phyloP scores from a whole-genome alignment of 2,113 vertebrate genomes.

The Pachycephala philippinensis region DNA sequence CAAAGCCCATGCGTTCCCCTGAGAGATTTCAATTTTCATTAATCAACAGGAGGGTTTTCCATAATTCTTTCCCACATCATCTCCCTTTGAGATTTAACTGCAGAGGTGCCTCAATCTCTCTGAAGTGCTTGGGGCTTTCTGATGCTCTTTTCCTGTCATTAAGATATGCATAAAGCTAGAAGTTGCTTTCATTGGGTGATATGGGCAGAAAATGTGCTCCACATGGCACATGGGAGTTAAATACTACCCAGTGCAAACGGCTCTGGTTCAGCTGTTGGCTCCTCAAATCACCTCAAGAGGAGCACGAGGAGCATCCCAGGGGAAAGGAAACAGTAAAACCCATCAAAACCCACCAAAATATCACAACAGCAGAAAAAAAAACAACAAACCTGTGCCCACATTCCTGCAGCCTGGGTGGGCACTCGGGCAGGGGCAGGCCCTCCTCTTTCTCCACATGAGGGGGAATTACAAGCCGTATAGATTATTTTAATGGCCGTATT shows the following conservation, averaged over 20 bases:
- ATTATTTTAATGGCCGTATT: conserved; percentile 78
- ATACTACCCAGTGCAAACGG: neutral
- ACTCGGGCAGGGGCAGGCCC: neutral
- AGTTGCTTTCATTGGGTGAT: neutral
- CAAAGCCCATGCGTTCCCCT: neutral
- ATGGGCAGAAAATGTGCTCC: neutral
- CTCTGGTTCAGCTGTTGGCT: neutral
- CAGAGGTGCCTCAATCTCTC: neutral
- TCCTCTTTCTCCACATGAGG: conserved; percentile 36
- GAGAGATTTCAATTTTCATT: neutral
- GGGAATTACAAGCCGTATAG: conserved; percentile 72
- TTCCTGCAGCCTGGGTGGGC: neutral
- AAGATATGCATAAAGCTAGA: neutral
- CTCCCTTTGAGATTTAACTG: neutral
- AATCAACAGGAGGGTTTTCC: neutral
- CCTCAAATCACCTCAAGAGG: neutral
- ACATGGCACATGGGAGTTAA: accelerated
- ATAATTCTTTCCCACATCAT: neutral
- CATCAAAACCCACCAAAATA: neutral
- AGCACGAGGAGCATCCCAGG: neutral
- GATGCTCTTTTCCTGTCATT: neutral
- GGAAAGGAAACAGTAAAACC: neutral
- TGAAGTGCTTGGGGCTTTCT: neutral
- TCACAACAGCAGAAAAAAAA: neutral
- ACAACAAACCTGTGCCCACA: neutral